Percentiles rank a stretch among this genome's conserved stretches.
Conservation (phyloP, 2,113 vertebrate species). For the Podarcis cretensis region DNA sequence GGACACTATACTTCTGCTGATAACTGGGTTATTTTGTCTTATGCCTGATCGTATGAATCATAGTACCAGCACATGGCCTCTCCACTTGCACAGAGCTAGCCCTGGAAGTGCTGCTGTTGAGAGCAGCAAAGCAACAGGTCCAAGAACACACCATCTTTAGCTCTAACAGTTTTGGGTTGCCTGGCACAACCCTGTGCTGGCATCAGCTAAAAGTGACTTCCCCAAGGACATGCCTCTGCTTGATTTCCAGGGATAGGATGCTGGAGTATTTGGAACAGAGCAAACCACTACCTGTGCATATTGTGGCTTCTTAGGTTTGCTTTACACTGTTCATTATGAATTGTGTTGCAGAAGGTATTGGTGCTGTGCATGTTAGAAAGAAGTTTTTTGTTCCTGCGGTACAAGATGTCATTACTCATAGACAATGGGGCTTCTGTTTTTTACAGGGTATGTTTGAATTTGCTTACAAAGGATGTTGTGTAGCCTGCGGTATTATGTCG, state of each 20-base stretch:
- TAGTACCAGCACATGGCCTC: background rate
- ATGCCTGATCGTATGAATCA: background rate
- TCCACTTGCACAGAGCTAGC: too few relatives aligned
- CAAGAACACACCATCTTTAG: background rate
- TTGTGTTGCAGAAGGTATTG: slow-evolving; percentile 5
- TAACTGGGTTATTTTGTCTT: background rate
- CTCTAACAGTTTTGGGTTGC: background rate
- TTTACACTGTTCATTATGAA: background rate
- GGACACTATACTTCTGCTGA: background rate
- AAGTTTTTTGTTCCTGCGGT: background rate
- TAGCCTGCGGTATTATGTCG: background rate
- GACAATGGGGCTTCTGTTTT: background rate
- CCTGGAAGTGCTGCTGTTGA: background rate
- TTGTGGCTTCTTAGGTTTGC: background rate
- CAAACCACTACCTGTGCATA: background rate
- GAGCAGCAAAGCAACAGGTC: background rate
- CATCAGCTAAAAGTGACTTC: background rate
- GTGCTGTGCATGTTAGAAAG: background rate
- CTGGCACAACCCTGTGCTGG: background rate
- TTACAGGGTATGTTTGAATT: background rate
- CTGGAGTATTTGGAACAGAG: background rate
- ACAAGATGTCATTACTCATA: background rate
- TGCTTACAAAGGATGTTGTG: background rate
- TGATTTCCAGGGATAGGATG: background rate
- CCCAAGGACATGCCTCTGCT: background rate